Base-by-base conservation (phyloP, 2,113 vertebrate species). In the Trogon surrucura region DNA sequence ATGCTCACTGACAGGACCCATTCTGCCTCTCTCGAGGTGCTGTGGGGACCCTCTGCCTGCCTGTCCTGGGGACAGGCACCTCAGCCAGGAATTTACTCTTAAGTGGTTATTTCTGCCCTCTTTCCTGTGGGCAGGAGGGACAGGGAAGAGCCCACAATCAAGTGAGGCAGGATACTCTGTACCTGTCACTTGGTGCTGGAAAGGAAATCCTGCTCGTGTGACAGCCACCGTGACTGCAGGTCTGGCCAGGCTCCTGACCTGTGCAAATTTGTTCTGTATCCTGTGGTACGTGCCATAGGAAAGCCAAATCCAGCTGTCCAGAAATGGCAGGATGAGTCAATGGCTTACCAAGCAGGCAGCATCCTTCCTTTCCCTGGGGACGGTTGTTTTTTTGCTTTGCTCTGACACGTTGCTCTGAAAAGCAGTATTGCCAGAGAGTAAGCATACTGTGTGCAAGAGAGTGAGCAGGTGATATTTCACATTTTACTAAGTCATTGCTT, bases 301-400 rank as follows among this genome's bases (percentile, higher is more conserved):
- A 94, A 91, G 75, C 72, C 78, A 57, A 93, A 82, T 80, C 50
- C 77, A 87, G 57, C 61, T 75, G 87, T 69, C 57, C 79, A 94
- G 82, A 90, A 80, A 54, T 2, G 21, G 56, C 70, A 82, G 80
- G 61, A 29, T 84, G 92, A 86, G 48, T 88, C 61, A 80, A 30
- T 48, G 69, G 44, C 45, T 92, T 83, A 53, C 88, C 67, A 80
- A 85, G 51, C 79, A 65, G 41, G 27, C 51, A 58, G 57, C 51
- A 78, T 80, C 75, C 57, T 81, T 88, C 64, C 64, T 44, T 80
- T 74, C 54, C 38, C 91, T 26, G 27, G 57, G 38, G 65, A 91
- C 64, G 34, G 53, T 13, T 79, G 53, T 23, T 74, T 36, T 91
- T 89, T 66, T 8, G 4, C 13, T 89, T 91, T 86, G 77, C 57